phyloP scores from a whole-genome alignment of 2,113 vertebrate species.

The Pterophyllum scalare region DNA sequence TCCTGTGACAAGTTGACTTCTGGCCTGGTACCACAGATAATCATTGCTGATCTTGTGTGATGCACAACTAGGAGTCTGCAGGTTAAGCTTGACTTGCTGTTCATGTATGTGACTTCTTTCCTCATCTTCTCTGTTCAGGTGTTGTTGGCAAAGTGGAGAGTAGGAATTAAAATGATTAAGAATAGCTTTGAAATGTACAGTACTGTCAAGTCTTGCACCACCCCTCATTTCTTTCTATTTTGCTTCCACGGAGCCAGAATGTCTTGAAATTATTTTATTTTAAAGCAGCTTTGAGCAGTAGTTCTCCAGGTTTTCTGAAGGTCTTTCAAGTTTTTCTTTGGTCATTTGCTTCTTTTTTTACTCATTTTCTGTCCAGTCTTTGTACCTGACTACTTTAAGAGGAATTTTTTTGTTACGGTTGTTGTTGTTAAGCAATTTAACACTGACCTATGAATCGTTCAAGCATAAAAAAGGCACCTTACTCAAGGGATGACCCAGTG shows the following conservation, averaged over 20 bases:
- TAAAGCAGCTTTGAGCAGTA: neutral
- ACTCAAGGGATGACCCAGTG: neutral
- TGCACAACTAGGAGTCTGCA: neutral
- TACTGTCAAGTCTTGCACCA: neutral
- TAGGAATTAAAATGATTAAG: neutral
- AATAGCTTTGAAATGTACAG: neutral
- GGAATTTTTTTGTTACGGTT: rapidly evolving
- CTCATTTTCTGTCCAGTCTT: too few relatives aligned
- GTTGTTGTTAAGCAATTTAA: neutral
- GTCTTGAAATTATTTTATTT: too few relatives aligned
- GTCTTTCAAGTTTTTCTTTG: too few relatives aligned
- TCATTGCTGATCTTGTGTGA: neutral
- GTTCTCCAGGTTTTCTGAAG: too few relatives aligned
- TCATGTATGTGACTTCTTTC: neutral
- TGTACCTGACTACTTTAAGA: too few relatives aligned
- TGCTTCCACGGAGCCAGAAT: neutral
- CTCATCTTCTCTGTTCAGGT: neutral
- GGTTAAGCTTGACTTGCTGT: neutral
- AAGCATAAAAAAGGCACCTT: too few relatives aligned
- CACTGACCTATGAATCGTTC: neutral
- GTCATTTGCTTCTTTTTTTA: too few relatives aligned
- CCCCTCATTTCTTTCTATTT: neutral
- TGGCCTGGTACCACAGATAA: neutral
- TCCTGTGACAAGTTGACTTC: neutral
- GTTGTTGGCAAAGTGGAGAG: neutral